Evolutionary conservation across 2,113 vertebrate genomes (phyloP).

Genomic region (Thunnus thynnus): DNA sequence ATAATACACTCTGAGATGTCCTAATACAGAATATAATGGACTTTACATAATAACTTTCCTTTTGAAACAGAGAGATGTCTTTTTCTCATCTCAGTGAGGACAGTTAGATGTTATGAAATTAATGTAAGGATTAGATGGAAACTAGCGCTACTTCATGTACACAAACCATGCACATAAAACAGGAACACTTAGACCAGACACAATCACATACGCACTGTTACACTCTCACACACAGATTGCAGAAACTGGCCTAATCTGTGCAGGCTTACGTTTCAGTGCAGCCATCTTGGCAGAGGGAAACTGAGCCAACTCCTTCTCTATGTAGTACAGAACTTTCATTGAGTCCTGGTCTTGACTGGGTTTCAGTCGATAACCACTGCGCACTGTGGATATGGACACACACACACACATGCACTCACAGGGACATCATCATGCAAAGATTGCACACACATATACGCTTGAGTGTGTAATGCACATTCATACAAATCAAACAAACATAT

Average conservation of each 20-base stretch:
- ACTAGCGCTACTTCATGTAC: constrained; percentile 13
- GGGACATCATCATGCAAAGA: constrained; percentile 42
- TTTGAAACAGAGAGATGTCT: background rate
- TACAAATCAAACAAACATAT: background rate
- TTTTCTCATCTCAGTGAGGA: background rate
- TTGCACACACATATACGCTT: constrained; percentile 1
- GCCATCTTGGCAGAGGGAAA: constrained; percentile 90
- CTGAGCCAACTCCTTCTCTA: constrained; percentile 94
- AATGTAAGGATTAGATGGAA: constrained; percentile 22
- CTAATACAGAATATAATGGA: too few relatives aligned
- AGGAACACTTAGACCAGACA: constrained; percentile 9
- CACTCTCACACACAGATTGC: constrained; percentile 35
- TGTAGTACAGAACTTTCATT: constrained; percentile 95
- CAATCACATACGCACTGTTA: constrained; percentile 11
- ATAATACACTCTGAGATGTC: too few relatives aligned
- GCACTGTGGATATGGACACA: constrained; percentile 82
- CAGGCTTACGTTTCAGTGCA: constrained; percentile 91
- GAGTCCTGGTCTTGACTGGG: constrained; percentile 92
- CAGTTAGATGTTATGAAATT: constrained; percentile 18
- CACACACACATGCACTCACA: constrained; percentile 44
- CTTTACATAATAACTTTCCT: too few relatives aligned
- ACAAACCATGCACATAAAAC: constrained; percentile 30
- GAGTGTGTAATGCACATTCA: background rate
- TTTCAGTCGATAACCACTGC: constrained; percentile 93
- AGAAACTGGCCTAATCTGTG: constrained; percentile 52